A percentile compares a stretch with the other conserved stretches of the same genome.
These are phyloP conservation scores for Bellardia bayeri DNA, from an alignment of 2,888 invertebrate genomes.

Conservation along the genomic window DNA sequence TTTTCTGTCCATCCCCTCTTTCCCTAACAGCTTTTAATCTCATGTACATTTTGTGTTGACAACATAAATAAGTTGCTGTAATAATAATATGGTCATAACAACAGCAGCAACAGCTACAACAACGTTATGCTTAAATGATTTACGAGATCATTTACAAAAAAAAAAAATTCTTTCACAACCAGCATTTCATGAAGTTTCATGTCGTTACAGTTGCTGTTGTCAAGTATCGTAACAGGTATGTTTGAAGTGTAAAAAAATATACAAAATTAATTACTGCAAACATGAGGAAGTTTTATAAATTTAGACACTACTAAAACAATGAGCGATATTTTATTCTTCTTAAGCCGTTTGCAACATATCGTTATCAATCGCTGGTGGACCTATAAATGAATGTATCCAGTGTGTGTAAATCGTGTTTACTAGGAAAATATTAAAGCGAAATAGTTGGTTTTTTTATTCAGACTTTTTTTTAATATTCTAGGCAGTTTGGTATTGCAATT, in stretches of 20 bases:
- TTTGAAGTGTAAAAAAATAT: neutral
- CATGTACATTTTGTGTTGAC: slow-evolving; percentile 36
- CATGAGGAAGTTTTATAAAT: slow-evolving; percentile 23
- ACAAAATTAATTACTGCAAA: slow-evolving; percentile 21
- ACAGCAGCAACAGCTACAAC: slow-evolving; percentile 19
- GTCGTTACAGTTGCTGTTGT: slow-evolving; percentile 12
- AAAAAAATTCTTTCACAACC: slow-evolving; percentile 46
- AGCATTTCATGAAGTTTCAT: slow-evolving; percentile 30
- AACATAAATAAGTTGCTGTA: slow-evolving; percentile 53
- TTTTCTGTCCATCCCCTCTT: neutral
- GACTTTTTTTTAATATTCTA: too few species aligned
- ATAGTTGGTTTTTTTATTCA: too few species aligned
- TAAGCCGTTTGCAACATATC: too few species aligned
- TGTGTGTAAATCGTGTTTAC: too few species aligned
- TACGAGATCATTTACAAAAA: slow-evolving; percentile 66
- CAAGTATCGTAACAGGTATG: neutral
- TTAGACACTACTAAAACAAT: too few species aligned
- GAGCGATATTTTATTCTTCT: too few species aligned
- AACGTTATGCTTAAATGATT: slow-evolving; percentile 68
- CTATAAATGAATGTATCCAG: too few species aligned
- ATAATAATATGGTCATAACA: slow-evolving; percentile 30
- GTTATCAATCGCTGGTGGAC: too few species aligned
- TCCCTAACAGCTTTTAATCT: neutral
- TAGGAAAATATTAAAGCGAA: too few species aligned
- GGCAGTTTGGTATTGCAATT: too few species aligned